phyloP scores from a whole-genome alignment of 2,888 invertebrate species.

The Caenorhabditis sp. region DNA sequence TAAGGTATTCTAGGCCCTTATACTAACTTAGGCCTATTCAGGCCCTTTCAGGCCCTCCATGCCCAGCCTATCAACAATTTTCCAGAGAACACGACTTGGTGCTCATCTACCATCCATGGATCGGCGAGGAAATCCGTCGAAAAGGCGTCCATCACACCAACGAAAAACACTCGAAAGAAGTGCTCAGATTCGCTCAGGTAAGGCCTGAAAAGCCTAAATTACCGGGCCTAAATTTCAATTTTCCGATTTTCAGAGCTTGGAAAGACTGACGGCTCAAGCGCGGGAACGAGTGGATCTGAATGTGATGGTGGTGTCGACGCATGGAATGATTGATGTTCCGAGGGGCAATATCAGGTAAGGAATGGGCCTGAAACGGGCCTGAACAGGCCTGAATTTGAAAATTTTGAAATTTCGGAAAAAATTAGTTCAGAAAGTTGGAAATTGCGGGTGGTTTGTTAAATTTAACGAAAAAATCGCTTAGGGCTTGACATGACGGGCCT shows the following conservation, averaged over 20 bases:
- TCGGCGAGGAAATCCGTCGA: constrained; percentile 65
- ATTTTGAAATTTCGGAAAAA: background rate
- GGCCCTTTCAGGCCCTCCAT: background rate
- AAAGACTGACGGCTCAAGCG: constrained; percentile 67
- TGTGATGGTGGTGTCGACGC: constrained; percentile 73
- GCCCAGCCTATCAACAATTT: background rate
- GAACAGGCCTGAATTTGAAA: background rate
- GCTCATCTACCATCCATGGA: constrained; percentile 68
- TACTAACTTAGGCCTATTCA: background rate
- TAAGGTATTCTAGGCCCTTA: background rate
- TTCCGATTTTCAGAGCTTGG: constrained; percentile 43
- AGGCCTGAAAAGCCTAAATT: background rate
- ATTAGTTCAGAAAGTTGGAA: background rate
- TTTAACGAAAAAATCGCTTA: too few species aligned
- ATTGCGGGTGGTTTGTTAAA: too few species aligned
- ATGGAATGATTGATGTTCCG: constrained; percentile 71
- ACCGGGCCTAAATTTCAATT: background rate
- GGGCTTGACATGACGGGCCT: too few species aligned
- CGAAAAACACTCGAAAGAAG: constrained; percentile 53
- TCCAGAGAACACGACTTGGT: constrained; percentile 70
- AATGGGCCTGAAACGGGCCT: too few species aligned
- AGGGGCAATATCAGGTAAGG: constrained; percentile 66
- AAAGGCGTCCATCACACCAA: constrained; percentile 64
- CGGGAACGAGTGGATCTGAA: constrained; percentile 73
- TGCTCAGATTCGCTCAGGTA: constrained; percentile 64